phyloP scores from a whole-genome alignment of 30 jellyfish, hydroid and myxozoan species.

The Aurelia coerulea region DNA sequence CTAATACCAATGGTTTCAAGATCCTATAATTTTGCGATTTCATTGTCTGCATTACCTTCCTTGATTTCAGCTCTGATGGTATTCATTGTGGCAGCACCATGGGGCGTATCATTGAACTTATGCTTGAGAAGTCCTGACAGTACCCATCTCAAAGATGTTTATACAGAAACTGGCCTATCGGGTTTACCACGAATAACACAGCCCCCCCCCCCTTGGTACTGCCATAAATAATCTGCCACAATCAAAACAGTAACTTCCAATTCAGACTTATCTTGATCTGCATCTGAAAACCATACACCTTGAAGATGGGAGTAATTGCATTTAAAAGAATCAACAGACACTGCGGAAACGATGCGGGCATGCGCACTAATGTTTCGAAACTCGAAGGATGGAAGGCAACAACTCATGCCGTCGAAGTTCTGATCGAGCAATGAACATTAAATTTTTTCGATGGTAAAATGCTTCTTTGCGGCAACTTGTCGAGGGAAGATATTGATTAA shows the following conservation, averaged over 20 bases:
- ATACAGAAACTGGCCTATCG: slow-evolving; percentile 53
- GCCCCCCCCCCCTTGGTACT: not conserved
- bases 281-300: slow-evolving; percentile 43
- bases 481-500: too few relatives aligned
- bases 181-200: slow-evolving; percentile 30
- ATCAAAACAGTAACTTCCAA: slow-evolving; percentile 37
- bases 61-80: too few relatives aligned
- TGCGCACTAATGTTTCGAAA: too few relatives aligned
- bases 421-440: too few relatives aligned
- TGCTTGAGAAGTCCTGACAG: slow-evolving; percentile 2
- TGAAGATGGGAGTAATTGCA: not conserved
- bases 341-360: too few relatives aligned
- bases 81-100: too few relatives aligned
- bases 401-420: too few relatives aligned
- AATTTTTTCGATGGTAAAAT: too few relatives aligned
- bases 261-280: not conserved
- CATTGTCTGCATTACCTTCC: too few relatives aligned
- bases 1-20: not conserved
- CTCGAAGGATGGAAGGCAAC: too few relatives aligned
- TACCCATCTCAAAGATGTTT: slow-evolving; percentile 35
- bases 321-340: not conserved
- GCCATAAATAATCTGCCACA: slow-evolving; percentile 27
- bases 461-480: too few relatives aligned
- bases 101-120: not conserved
- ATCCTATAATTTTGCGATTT: too few relatives aligned